A percentile compares a stretch with the other conserved stretches of the same genome.
These are phyloP conservation scores for Drosophila jambulina DNA, from an alignment of 1,140 invertebrate genomes.

Conservation along the genomic window DNA sequence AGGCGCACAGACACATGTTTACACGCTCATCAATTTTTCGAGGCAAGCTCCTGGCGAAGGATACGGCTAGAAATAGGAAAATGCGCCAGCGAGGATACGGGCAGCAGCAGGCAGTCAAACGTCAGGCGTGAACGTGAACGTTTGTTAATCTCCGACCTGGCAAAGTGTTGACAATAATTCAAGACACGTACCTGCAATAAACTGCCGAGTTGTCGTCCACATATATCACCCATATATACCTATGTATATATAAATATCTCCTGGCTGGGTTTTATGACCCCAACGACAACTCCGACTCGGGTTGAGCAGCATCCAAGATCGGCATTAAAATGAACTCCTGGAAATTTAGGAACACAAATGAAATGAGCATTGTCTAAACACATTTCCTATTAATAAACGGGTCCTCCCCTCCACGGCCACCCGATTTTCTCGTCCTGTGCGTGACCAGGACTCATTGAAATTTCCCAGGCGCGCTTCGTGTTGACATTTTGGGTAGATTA, in stretches of 20 bases:
- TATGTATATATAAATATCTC: slow-evolving; percentile 23
- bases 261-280: slow-evolving; percentile 34
- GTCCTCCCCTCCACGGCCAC: neutral
- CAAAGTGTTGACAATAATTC: slow-evolving; percentile 78
- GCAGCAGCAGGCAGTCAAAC: slow-evolving; percentile 54
- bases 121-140: slow-evolving; percentile 74
- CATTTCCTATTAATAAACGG: slow-evolving; percentile 39
- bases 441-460: slow-evolving; percentile 68
- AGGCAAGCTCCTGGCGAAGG: slow-evolving; percentile 28
- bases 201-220: slow-evolving; percentile 47
- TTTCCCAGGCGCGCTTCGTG: slow-evolving; percentile 49
- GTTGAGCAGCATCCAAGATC: slow-evolving; percentile 11
- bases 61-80: slow-evolving; percentile 14
- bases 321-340: slow-evolving; percentile 22
- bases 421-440: slow-evolving; percentile 50
- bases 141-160: slow-evolving; percentile 75
- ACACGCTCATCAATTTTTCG: slow-evolving; percentile 79
- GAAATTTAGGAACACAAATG: slow-evolving; percentile 12
- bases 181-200: slow-evolving; percentile 80
- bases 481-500: slow-evolving; percentile 76
- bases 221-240: slow-evolving; percentile 36
- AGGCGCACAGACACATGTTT: slow-evolving; percentile 79
- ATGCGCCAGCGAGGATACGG: neutral
- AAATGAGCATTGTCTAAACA: slow-evolving; percentile 29
- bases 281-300: slow-evolving; percentile 1